phyloP scores from a whole-genome alignment of 2,888 invertebrate genomes.

The Empis stercorea region DNA sequence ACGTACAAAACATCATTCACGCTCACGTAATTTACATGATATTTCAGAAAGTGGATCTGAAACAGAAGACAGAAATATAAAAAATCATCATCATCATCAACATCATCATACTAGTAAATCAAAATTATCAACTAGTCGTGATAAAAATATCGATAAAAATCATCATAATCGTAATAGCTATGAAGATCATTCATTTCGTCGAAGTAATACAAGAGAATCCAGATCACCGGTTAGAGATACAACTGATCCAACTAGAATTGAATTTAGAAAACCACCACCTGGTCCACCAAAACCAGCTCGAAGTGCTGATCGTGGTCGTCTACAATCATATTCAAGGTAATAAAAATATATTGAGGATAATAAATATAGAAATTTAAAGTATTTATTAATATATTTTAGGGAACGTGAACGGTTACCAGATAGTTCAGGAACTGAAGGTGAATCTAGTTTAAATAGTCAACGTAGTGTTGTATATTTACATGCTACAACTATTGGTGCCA shows the following conservation, averaged over 20 bases:
- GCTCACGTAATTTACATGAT: slow-evolving; percentile 38
- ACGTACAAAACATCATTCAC: slow-evolving; percentile 33
- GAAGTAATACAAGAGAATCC: slow-evolving; percentile 10
- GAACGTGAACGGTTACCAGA: slow-evolving; percentile 34
- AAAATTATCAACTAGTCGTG: slow-evolving; percentile 8
- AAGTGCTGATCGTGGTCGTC: slow-evolving; percentile 24
- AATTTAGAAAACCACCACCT: slow-evolving; percentile 15
- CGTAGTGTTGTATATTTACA: slow-evolving; percentile 74
- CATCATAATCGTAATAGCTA: slow-evolving; percentile 10
- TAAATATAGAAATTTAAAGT: not conserved
- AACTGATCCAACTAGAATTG: slow-evolving; percentile 8
- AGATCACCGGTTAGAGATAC: slow-evolving; percentile 12
- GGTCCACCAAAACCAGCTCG: slow-evolving; percentile 37
- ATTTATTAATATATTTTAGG: slow-evolving; percentile 15
- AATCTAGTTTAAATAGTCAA: slow-evolving; percentile 67
- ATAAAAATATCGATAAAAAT: slow-evolving; percentile 3
- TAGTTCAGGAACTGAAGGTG: slow-evolving; percentile 54
- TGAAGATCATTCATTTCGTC: slow-evolving; percentile 5
- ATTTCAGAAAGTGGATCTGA: slow-evolving; percentile 37
- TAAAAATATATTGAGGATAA: not conserved
- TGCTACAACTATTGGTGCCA: slow-evolving; percentile 78
- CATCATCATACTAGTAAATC: slow-evolving; percentile 4
- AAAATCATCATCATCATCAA: slow-evolving; percentile 10
- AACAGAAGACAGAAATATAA: slow-evolving; percentile 28
- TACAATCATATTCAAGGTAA: slow-evolving; percentile 19